phyloP scores from a whole-genome alignment of 2,888 invertebrate species.

The Hirtodrosophila trivittata region DNA sequence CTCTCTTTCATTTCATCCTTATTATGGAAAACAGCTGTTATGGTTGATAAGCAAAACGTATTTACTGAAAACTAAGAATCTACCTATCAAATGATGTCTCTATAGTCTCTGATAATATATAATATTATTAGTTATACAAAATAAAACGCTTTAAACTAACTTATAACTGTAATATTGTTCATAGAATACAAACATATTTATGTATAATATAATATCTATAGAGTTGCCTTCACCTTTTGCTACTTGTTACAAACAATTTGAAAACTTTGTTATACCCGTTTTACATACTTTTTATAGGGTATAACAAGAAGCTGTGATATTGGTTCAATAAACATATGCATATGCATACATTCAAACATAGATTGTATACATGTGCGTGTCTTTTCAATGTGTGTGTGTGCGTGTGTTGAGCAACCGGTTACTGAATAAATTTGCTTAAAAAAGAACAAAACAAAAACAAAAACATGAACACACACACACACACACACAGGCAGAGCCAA shows the following conservation, averaged over 20 bases:
- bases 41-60: conserved; percentile 14
- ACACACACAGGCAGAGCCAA: conserved; percentile 1
- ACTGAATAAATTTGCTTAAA: conserved; percentile 57
- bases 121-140: too few relatives aligned
- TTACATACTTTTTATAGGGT: not conserved
- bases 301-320: conserved; percentile 37
- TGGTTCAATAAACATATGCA: conserved; percentile 43
- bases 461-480: conserved; percentile 3
- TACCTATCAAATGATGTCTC: too few relatives aligned
- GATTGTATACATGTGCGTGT: conserved; percentile 17
- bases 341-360: conserved; percentile 31
- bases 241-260: too few relatives aligned
- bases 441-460: conserved; percentile 25
- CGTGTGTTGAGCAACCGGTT: conserved; percentile 57
- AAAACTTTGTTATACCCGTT: conserved; percentile 15
- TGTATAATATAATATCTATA: too few relatives aligned
- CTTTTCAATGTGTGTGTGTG: conserved; percentile 1
- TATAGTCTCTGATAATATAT: too few relatives aligned
- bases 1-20: too few relatives aligned
- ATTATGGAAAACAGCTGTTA: too few relatives aligned
- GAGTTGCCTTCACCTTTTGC: too few relatives aligned
- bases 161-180: too few relatives aligned
- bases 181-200: too few relatives aligned
- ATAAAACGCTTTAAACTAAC: too few relatives aligned
- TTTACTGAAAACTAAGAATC: conserved; percentile 15